phyloP scores from a whole-genome alignment of 2,797 vertebrate genomes.

The Babyrousa celebensis region DNA sequence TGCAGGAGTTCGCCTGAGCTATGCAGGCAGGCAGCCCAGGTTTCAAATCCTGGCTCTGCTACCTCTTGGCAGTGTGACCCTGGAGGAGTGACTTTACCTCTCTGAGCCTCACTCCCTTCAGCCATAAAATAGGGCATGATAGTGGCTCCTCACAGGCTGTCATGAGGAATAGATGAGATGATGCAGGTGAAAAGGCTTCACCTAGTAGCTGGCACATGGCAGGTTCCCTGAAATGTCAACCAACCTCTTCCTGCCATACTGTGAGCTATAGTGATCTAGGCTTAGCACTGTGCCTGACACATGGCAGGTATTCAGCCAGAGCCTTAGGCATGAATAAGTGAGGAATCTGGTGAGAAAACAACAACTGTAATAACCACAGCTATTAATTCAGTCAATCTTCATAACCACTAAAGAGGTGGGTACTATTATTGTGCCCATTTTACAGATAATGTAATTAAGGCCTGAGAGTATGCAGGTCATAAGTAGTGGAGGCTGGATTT shows the following conservation, averaged over 20 bases:
- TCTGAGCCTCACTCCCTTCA: not conserved
- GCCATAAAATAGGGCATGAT: not conserved
- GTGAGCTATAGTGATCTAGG: not conserved
- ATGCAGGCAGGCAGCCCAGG: not conserved
- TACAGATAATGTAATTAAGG: slow-evolving; percentile 22
- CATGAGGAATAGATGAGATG: not conserved
- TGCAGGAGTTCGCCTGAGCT: too few relatives aligned
- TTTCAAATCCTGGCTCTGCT: slow-evolving; percentile 24
- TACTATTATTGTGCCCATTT: not conserved
- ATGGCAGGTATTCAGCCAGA: not conserved
- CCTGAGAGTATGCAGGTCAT: not conserved
- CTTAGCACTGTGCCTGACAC: not conserved
- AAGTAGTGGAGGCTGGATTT: not conserved
- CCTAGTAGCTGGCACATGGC: not conserved
- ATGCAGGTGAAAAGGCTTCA: not conserved
- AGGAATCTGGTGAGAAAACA: not conserved
- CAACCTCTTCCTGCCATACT: not conserved
- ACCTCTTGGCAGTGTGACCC: not conserved
- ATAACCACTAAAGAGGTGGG: not conserved
- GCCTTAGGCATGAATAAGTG: not conserved
- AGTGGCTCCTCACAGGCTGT: not conserved
- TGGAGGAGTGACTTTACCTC: not conserved
- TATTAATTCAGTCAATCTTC: not conserved
- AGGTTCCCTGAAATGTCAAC: not conserved
- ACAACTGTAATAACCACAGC: not conserved